A percentile compares a stretch with the other conserved stretches of the same genome.
phyloP scores from a whole-genome alignment of 2,888 invertebrate species.

The Ornithoptera priamus region DNA sequence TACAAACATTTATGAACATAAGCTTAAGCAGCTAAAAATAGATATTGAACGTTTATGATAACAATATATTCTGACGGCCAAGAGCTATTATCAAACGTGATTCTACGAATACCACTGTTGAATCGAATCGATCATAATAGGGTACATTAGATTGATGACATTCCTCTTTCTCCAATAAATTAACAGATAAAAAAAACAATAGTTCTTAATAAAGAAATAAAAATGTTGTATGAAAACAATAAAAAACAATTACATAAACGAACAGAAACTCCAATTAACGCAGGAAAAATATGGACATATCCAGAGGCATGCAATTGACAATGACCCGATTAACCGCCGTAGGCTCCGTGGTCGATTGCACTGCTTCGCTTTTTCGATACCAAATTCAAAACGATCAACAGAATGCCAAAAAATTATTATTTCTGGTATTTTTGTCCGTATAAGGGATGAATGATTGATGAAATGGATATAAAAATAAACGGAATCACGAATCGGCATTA shows the following conservation, averaged over 20 bases:
- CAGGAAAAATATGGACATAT: not conserved
- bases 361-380: not conserved
- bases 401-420: constrained; percentile 2
- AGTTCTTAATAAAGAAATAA: not conserved
- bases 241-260: not conserved
- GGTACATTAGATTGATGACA: too few species aligned
- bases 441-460: not conserved
- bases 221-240: not conserved
- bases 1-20: too few species aligned
- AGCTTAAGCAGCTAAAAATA: too few species aligned
- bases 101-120: too few species aligned
- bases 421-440: not conserved
- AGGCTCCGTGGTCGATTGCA: not conserved
- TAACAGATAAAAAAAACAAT: too few species aligned
- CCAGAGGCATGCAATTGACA: not conserved
- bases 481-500: not conserved
- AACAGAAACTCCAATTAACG: not conserved
- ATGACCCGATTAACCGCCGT: not conserved
- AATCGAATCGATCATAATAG: too few species aligned
- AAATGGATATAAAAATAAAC: not conserved
- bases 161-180: too few species aligned
- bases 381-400: not conserved
- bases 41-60: too few species aligned
- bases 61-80: too few species aligned
- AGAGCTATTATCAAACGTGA: too few species aligned